Conservation (phyloP, 2,113 vertebrate genomes). For the Petrocephalus microphthalmus region DNA sequence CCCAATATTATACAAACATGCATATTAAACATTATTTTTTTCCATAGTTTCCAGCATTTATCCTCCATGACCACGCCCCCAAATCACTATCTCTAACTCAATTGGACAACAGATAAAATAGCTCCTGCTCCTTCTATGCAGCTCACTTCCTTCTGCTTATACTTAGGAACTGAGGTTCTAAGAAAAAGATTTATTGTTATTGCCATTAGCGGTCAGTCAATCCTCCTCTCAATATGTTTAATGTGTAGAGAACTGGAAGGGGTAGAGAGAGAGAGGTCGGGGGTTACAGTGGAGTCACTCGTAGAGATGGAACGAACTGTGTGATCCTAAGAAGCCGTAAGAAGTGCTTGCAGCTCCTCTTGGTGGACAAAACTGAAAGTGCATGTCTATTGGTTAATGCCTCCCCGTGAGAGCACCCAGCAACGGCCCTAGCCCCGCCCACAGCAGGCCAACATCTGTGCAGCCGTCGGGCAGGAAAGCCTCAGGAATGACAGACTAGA, state of each 20-base stretch:
- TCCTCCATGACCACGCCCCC: neutral
- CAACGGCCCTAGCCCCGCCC: neutral
- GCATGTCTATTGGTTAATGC: neutral
- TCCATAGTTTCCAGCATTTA: neutral
- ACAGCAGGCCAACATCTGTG: neutral
- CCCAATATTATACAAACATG: neutral
- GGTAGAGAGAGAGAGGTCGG: neutral
- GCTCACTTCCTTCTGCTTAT: neutral
- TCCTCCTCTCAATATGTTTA: neutral
- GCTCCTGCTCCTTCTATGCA: neutral
- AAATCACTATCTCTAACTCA: neutral
- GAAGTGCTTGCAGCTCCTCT: neutral
- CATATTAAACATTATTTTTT: neutral
- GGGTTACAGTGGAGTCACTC: neutral
- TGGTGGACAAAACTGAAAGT: neutral
- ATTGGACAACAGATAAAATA: neutral
- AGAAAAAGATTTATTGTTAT: neutral
- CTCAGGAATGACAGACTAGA: neutral
- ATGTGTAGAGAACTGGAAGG: neutral
- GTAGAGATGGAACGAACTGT: neutral
- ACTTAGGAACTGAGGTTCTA: neutral
- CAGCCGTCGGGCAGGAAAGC: neutral
- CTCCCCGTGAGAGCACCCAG: neutral
- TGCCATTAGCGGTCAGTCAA: neutral
- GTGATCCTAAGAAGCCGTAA: neutral